Evolutionary conservation across 2,113 vertebrate species (phyloP).

Genomic region (Hirundichthys speculiger): DNA sequence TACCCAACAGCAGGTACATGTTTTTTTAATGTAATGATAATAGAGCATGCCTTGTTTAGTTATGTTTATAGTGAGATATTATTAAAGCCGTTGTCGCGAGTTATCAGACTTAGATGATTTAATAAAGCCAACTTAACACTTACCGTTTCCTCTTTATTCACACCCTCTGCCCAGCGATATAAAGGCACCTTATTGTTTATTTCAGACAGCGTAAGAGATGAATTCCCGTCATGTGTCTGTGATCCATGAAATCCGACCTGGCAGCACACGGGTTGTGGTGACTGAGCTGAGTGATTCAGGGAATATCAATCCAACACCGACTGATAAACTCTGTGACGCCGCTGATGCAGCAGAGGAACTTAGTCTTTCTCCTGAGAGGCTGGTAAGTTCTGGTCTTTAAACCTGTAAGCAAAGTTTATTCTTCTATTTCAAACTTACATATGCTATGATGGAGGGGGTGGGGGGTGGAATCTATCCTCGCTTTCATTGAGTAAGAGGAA

Average conservation of each 20-base stretch:
- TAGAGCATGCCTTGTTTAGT: too few relatives aligned
- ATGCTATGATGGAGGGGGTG: too few relatives aligned
- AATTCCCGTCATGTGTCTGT: slow-evolving; percentile 24
- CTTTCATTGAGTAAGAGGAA: too few relatives aligned
- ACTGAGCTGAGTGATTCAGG: slow-evolving; percentile 81
- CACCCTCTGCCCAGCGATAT: background rate
- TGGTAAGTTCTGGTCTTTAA: slow-evolving; percentile 84
- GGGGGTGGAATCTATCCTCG: too few relatives aligned
- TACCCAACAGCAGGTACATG: background rate
- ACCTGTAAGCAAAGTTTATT: too few relatives aligned
- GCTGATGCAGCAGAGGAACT: slow-evolving; percentile 70
- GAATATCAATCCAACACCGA: slow-evolving; percentile 81
- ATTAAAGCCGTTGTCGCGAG: too few relatives aligned
- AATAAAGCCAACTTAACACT: background rate
- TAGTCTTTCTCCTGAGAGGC: slow-evolving; percentile 81
- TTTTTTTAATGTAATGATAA: too few relatives aligned
- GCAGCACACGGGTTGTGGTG: slow-evolving; percentile 76
- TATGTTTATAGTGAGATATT: too few relatives aligned
- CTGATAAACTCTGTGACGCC: slow-evolving; percentile 52
- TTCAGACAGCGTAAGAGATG: slow-evolving; percentile 54
- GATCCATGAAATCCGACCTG: slow-evolving; percentile 32
- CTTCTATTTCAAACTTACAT: too few relatives aligned
- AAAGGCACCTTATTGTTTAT: background rate
- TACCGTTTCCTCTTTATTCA: background rate
- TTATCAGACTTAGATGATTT: too few relatives aligned